Evolutionary conservation across 2,113 vertebrate genomes (phyloP), one percentile per base, ranked within the genome.

Genomic region (Tyto alba): DNA sequence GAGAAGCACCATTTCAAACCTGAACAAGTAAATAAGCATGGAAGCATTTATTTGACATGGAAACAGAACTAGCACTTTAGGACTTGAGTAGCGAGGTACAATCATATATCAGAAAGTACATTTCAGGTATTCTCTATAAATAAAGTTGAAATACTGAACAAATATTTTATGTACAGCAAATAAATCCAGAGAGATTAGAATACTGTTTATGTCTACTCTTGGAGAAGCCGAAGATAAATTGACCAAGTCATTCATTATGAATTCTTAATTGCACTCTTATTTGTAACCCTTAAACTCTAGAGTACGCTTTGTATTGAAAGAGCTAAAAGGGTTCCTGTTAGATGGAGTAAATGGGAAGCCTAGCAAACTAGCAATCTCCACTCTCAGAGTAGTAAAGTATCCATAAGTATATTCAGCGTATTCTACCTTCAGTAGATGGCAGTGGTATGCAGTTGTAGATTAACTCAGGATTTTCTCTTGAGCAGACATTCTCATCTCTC

Each of bases 361-460:
- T 45, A 23, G 20, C 47, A 79, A 86, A 60, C 15, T 45, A 23
- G 20, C 47, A 79, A 86, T 56, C 15, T 88, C 59, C 19, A 2
- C 41, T 50, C 5, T 41, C 52, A 57, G n/a, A 76, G 40, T 7
- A 75, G 36, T 18, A 66, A 64, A 40, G n/a, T 76, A 27, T 57
- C 34, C 48, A 7, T 36, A 32, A 81, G 23, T 75, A 57, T n/a
- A 41, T 82, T 56, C 57, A 53, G 77, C 77, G 62, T 85, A 27
- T 64, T 95, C 77, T 79, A 7, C 50, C 40, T 94, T 95, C 96
- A 95, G 91, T 53, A 96, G 96, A 80, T 92, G 96, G 96, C 95
- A 96, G 89, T 96, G 96, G 91, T 83, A 96, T 96, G 82, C 88
- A 96, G 50, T 85, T 57, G 78, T 50, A 63, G 66, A 83, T 88